Base-by-base conservation (phyloP, 2,113 vertebrate genomes). In the Oriolus oriolus region DNA sequence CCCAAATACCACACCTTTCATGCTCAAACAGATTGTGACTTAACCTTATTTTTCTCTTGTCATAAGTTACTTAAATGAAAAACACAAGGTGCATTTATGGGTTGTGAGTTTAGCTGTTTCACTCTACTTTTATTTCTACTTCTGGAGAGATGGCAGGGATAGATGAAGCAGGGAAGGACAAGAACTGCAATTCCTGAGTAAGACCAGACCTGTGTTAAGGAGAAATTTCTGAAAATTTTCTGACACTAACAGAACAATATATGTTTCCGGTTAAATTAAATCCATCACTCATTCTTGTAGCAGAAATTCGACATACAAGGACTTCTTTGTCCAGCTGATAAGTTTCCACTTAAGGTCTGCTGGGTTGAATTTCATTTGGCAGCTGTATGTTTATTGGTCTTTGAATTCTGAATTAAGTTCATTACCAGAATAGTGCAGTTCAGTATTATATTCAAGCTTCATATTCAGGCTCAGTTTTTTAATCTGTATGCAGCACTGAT, bases 171-270 rank as follows among this genome's bases (percentile, higher is more conserved):
- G 28, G 7, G 31, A 71, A 75, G 17, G 30, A 53, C 28, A 65
- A 82, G 33, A 27, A 61, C 42, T 60, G 16, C 2, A 5, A n/a
- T 21, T 82, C 28, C 37, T 75, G 19, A 63, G 35, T 19, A n/a
- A 79, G 35, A 73, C 7, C 2, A 2, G 14, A 52, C 20, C 15
- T 75, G 13, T 21, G 8, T 21, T 65, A 85, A 47, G 31, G 11
- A 86, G 16, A 89, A 80, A 75, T 20, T 79, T 76, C 35, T 83
- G 84, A 9, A 76, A 37, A 16, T 83, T 50, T 92, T 79, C 76
- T 75, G 49, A 89, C 2, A 2, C 14, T 50, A 71, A 42, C 7
- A 68, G 66, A 80, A 95, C 28, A 71, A 74, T 50, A 12, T 16
- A 54, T 45, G 35, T 42, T 91, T 79, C 1, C 2, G 41, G 11